phyloP scores from a whole-genome alignment of 2,113 vertebrate genomes.

The Poicephalus gulielmi region DNA sequence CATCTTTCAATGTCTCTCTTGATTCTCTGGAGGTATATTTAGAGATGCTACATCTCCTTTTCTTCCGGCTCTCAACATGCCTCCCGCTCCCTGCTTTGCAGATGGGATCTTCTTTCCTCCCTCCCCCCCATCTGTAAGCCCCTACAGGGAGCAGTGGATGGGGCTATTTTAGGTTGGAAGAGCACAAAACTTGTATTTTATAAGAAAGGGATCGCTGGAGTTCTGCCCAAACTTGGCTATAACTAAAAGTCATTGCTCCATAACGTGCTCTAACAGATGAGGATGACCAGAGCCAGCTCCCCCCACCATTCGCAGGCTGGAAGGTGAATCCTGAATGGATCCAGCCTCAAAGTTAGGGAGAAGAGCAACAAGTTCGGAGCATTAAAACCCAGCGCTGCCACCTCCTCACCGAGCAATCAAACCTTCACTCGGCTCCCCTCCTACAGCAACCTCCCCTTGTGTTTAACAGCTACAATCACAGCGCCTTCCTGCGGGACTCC shows the following conservation, averaged over 20 bases:
- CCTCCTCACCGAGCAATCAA: background rate
- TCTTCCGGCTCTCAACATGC: conserved; percentile 77
- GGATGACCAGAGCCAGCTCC: accelerated
- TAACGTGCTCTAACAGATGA: accelerated
- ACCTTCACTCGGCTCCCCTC: accelerated
- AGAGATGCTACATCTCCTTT: conserved; percentile 74
- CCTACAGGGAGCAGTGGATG: background rate
- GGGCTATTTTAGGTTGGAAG: background rate
- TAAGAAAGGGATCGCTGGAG: accelerated
- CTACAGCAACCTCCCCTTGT: accelerated
- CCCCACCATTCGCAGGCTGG: accelerated
- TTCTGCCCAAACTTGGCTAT: background rate
- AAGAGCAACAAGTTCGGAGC: background rate
- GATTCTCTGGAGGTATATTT: conserved; percentile 83
- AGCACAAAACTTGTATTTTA: background rate
- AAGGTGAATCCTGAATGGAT: accelerated
- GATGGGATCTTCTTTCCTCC: conserved; percentile 61
- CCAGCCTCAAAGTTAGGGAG: background rate
- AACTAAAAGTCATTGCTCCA: accelerated
- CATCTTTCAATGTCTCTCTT: conserved; percentile 74
- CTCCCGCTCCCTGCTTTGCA: conserved; percentile 40
- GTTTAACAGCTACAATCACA: accelerated
- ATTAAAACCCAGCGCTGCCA: background rate
- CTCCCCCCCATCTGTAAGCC: background rate
- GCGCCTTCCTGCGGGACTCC: accelerated